Conservation (phyloP, 2,888 invertebrate species). For the Nomada hirtipes region DNA sequence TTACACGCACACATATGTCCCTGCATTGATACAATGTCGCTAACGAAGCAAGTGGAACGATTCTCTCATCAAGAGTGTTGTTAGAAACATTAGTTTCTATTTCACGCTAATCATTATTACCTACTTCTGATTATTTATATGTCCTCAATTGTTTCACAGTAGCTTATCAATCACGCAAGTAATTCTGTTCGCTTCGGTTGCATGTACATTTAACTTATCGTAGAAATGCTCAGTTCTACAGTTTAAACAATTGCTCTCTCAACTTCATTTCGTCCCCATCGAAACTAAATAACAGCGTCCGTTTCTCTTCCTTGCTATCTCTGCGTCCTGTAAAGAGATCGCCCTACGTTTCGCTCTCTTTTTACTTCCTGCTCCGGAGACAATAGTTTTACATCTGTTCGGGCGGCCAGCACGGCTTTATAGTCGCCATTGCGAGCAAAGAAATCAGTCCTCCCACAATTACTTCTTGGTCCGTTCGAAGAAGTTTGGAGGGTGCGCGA, state of each 20-base stretch:
- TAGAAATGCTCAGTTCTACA: too few species aligned
- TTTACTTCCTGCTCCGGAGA: background rate
- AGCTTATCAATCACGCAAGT: too few species aligned
- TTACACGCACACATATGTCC: too few species aligned
- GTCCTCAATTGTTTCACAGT: too few species aligned
- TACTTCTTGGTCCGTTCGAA: slow-evolving; percentile 38
- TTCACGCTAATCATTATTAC: too few species aligned
- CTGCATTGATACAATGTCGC: too few species aligned
- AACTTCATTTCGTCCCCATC: background rate
- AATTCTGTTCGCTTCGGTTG: too few species aligned
- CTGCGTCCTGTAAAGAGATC: slow-evolving; percentile 16
- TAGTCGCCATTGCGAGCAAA: slow-evolving; percentile 15
- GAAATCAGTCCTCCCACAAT: slow-evolving; percentile 43
- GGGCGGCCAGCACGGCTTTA: slow-evolving; percentile 33
- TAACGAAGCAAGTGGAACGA: too few species aligned
- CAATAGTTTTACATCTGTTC: slow-evolving; percentile 12
- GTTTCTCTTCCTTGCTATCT: background rate
- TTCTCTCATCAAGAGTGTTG: too few species aligned
- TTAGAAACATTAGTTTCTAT: too few species aligned
- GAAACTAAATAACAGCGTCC: background rate
- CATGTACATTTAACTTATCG: too few species aligned
- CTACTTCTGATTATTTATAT: too few species aligned
- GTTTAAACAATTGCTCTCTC: background rate
- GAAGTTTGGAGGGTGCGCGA: slow-evolving; percentile 41
- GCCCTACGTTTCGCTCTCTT: slow-evolving; percentile 13